These are phyloP conservation scores for Argyrosomus japonicus DNA, from an alignment of 2,113 vertebrate genomes.

Conservation along the genomic window DNA sequence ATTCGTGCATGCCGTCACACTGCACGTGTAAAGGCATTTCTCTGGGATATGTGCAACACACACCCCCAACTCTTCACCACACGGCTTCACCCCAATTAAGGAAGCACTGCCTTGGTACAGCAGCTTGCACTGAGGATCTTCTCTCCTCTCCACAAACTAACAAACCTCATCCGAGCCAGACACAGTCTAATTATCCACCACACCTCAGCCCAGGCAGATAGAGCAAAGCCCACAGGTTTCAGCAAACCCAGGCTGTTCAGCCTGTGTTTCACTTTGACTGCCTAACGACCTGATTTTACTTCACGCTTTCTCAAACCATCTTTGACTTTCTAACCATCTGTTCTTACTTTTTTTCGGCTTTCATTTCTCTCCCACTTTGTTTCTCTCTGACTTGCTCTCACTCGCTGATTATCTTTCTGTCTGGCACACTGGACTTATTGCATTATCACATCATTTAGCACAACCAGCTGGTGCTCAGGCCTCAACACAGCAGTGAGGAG, in stretches of 20 bases:
- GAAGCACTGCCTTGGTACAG: constrained; percentile 19
- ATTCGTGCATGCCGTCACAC: background rate
- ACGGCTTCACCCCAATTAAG: constrained; percentile 33
- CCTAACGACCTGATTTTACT: constrained; percentile 18
- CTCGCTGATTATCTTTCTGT: constrained; percentile 1
- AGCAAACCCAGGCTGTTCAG: background rate
- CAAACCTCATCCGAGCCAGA: constrained; percentile 1
- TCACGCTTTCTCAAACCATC: background rate
- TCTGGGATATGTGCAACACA: background rate
- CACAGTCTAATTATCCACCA: too few relatives aligned
- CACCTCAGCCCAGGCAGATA: background rate
- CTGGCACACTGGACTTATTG: background rate
- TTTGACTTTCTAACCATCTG: background rate
- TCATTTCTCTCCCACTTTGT: background rate
- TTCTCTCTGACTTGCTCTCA: background rate
- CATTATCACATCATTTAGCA: constrained; percentile 10
- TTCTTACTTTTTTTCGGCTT: background rate
- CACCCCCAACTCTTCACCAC: background rate
- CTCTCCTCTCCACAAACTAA: constrained; percentile 17
- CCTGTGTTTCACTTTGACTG: constrained; percentile 10
- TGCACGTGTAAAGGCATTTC: background rate
- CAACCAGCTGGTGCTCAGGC: constrained; percentile 12
- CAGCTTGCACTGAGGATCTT: constrained; percentile 9
- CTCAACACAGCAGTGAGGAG: background rate
- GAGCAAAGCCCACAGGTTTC: constrained; percentile 14